Evolutionary conservation across 1,140 invertebrate species (phyloP), one percentile per base, ranked within the genome.

Genomic region (Holotrichia oblita): DNA sequence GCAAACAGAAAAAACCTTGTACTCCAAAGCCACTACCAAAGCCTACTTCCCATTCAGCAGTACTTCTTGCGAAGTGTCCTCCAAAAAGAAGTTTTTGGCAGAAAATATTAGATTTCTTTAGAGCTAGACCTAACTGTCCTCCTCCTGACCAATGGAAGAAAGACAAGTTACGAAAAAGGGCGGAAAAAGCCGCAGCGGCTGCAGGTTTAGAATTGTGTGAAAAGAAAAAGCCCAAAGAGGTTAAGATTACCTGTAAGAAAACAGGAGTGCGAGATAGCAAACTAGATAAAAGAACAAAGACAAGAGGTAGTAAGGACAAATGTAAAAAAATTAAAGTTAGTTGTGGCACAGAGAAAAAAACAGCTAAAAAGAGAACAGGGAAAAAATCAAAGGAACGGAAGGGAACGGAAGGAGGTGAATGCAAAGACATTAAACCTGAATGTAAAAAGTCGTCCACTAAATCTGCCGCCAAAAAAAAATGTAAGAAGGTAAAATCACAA

Each of bases 61-160:
- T 40, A 61, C 12, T 17, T 9, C 12, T 40, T 14, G 55, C 77
- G 12, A 69, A 40, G n/a, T 22, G 17, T 55, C 41, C 40, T 48
- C 75, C 75, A 17, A 40, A 42, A 75, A 78, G 55, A n/a, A 75
- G 78, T n/a, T 12, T 83, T 2, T 85, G 81, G 81, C 79, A 81
- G 40, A 81, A 59, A 78, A 75, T 85, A 8, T 77, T 82, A 3
- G 81, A 84, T 69, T 85, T 82, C 77, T 85, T 85, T 76, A 83
- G 82, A 76, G 83, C 84, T 55, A 79, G 81, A 79, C 83, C 84
- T 14, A 82, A 82, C 27, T 85, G 84, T 72, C 84, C 83, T 0
- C 20, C 79, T 14, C 84, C 83, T 8, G 83, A 80, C 69, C 82
- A 85, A 27, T 84, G 78, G 75, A 84, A 83, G 24, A 84, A 80